Conservation (phyloP, 2,113 vertebrate genomes). For the Nothocercus julius region DNA sequence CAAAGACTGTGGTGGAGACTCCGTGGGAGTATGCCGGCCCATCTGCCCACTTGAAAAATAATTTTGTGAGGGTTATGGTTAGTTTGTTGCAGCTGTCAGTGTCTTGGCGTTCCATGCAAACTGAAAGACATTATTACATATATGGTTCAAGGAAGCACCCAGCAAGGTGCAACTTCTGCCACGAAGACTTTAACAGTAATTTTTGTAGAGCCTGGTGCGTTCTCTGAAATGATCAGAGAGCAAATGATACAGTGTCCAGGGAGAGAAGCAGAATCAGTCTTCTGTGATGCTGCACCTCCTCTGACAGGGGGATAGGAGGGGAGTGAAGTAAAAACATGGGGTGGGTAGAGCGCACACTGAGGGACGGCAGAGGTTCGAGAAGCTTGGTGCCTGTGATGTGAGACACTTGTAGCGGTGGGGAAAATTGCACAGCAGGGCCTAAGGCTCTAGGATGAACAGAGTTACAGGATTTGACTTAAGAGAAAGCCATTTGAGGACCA, state of each 20-base stretch:
- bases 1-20: background rate
- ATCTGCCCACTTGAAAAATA: background rate
- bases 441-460: background rate
- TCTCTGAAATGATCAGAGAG: background rate
- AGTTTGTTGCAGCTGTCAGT: background rate
- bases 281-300: background rate
- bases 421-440: background rate
- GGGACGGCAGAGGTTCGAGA: background rate
- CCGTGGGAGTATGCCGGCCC: background rate
- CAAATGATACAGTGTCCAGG: background rate
- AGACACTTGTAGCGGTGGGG: fast-evolving
- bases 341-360: fast-evolving
- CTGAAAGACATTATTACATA: background rate
- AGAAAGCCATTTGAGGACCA: fast-evolving
- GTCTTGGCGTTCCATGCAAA: background rate
- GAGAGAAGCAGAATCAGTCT: background rate
- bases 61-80: background rate
- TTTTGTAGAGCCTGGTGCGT: background rate
- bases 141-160: background rate
- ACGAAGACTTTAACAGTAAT: background rate
- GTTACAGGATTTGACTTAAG: background rate
- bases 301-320: background rate
- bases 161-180: background rate
- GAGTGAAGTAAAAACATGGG: too few relatives aligned
- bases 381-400: fast-evolving